A percentile compares a stretch with the other conserved stretches of the same genome.
Evolutionary conservation across 2,797 vertebrate species (phyloP).

Genomic region (Scyliorhinus canicula): DNA sequence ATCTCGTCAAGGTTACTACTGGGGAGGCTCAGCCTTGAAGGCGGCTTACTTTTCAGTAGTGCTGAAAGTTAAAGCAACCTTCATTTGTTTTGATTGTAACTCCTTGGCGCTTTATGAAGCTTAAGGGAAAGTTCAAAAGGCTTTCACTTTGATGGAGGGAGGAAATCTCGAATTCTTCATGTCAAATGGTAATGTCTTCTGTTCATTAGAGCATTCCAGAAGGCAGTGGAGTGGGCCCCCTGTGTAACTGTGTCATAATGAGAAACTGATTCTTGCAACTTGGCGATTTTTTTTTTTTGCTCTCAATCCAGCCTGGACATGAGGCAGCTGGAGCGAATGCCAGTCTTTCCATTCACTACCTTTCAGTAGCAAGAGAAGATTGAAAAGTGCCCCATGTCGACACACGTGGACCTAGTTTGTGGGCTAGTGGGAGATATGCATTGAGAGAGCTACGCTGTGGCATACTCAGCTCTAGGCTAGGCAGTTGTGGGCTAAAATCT

Average conservation of each 20-base stretch:
- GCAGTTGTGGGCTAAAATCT: background rate
- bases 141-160: constrained; percentile 26
- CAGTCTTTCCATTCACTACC: too few species aligned
- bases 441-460: background rate
- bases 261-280: constrained; percentile 6
- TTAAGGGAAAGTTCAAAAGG: constrained; percentile 38
- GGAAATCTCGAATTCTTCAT: constrained; percentile 32
- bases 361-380: background rate
- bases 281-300: background rate
- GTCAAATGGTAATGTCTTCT: constrained; percentile 11
- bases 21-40: constrained; percentile 44
- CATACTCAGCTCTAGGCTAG: background rate
- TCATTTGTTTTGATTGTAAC: constrained; percentile 45
- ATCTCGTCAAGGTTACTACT: background rate
- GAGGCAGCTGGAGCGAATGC: background rate
- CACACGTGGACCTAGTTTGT: background rate
- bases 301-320: background rate
- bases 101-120: constrained; percentile 36
- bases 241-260: background rate
- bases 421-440: background rate
- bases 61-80: constrained; percentile 51
- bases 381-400: background rate
- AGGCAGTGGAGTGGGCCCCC: background rate
- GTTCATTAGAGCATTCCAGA: constrained; percentile 28
- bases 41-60: constrained; percentile 44